Conservation (phyloP, 1,140 invertebrate genomes). For the Sitophilus oryzae region DNA sequence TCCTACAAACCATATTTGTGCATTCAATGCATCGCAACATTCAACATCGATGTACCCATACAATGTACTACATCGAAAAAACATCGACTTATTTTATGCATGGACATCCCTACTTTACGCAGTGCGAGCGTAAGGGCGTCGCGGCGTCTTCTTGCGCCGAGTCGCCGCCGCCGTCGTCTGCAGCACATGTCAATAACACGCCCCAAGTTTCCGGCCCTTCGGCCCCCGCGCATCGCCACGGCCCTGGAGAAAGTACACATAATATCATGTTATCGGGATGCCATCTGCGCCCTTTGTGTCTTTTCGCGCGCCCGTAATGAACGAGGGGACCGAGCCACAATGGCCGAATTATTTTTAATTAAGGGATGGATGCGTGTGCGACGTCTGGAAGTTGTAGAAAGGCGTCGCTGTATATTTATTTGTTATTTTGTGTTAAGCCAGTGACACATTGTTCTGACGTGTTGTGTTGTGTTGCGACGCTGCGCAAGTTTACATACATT, state of each 20-base stretch:
- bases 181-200: constrained; percentile 33
- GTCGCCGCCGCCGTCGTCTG: constrained; percentile 6
- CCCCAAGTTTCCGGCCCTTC: constrained; percentile 30
- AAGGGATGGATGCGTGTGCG: constrained; percentile 19
- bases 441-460: too few relatives aligned
- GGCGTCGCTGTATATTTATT: too few relatives aligned
- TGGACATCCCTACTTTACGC: not conserved
- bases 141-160: not conserved
- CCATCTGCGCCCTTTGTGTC: constrained; percentile 25
- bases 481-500: too few relatives aligned
- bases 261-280: constrained; percentile 24
- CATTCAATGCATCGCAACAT: too few relatives aligned
- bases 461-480: too few relatives aligned
- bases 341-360: constrained; percentile 22
- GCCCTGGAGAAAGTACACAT: constrained; percentile 16
- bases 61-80: too few relatives aligned
- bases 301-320: constrained; percentile 16
- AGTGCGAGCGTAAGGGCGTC: not conserved
- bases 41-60: too few relatives aligned
- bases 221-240: constrained; percentile 3
- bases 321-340: constrained; percentile 12
- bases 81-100: too few relatives aligned
- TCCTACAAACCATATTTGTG: too few relatives aligned
- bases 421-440: too few relatives aligned
- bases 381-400: too few relatives aligned